Evolutionary conservation across 2,113 vertebrate species (phyloP).

Genomic region (Dicerorhinus sumatrensis): DNA sequence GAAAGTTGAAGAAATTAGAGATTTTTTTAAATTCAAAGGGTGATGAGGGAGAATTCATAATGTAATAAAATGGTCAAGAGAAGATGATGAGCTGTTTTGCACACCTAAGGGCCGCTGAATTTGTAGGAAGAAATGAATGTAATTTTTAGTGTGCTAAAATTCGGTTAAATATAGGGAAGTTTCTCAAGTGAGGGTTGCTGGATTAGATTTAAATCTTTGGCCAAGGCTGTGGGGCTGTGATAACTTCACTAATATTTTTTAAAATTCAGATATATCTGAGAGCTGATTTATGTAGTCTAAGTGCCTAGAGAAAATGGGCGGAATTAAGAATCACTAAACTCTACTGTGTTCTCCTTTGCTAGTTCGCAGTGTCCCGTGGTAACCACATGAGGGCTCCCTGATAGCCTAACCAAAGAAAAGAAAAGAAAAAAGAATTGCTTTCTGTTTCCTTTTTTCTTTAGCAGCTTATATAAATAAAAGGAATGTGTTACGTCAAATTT

Average conservation of each 20-base stretch:
- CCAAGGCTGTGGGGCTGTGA: background rate
- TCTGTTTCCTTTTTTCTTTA: slow-evolving; percentile 24
- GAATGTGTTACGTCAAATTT: background rate
- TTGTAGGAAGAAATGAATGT: background rate
- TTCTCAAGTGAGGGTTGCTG: background rate
- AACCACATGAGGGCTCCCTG: slow-evolving; percentile 72
- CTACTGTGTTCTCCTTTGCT: background rate
- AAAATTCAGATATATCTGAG: background rate
- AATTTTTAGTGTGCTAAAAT: background rate
- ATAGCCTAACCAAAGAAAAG: background rate
- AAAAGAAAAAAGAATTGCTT: background rate
- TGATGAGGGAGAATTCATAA: background rate
- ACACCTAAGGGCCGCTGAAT: too few relatives aligned
- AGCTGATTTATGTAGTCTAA: background rate
- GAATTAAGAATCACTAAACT: background rate
- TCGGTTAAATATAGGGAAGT: background rate
- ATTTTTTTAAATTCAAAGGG: background rate
- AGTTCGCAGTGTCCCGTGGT: background rate
- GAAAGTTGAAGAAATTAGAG: background rate
- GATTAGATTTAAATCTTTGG: background rate
- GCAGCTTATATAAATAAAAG: background rate
- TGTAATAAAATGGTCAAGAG: background rate
- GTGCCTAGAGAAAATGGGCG: background rate
- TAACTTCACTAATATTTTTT: background rate
- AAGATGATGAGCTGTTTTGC: background rate